These are phyloP conservation scores for Natrix natrix DNA, from an alignment of 2,797 vertebrate genomes.

Conservation along the genomic window DNA sequence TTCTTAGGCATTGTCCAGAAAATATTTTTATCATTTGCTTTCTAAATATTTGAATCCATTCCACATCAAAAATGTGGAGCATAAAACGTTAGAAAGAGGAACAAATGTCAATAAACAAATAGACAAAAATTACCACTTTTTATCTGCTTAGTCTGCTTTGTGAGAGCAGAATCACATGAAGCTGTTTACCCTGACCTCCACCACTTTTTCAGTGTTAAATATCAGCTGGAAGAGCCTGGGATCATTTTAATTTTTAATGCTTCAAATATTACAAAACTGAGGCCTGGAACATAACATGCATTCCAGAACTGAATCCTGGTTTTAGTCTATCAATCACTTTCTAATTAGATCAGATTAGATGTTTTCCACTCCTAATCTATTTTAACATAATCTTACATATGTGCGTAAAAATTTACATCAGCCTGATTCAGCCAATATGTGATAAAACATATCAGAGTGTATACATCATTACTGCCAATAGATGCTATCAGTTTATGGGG, in stretches of 20 bases:
- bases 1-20: not conserved
- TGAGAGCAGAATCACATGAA: not conserved
- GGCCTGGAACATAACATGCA: not conserved
- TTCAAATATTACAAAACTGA: not conserved
- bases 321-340: not conserved
- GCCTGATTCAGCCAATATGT: not conserved
- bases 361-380: not conserved
- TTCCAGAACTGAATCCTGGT: not conserved
- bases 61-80: not conserved
- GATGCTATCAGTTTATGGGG: not conserved
- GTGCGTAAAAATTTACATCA: not conserved
- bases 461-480: not conserved
- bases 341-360: not conserved
- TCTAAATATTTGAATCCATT: not conserved
- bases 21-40: not conserved
- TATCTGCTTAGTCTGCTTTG: not conserved
- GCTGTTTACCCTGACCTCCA: not conserved
- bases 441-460: not conserved
- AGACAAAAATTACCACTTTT: not conserved
- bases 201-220: not conserved
- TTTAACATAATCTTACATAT: not conserved
- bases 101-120: not conserved
- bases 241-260: not conserved
- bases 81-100: not conserved
- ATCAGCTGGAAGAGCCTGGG: not conserved